Conservation (phyloP, 35 echinoderm and acorn worm species). For the Stichopus chloronotus region DNA sequence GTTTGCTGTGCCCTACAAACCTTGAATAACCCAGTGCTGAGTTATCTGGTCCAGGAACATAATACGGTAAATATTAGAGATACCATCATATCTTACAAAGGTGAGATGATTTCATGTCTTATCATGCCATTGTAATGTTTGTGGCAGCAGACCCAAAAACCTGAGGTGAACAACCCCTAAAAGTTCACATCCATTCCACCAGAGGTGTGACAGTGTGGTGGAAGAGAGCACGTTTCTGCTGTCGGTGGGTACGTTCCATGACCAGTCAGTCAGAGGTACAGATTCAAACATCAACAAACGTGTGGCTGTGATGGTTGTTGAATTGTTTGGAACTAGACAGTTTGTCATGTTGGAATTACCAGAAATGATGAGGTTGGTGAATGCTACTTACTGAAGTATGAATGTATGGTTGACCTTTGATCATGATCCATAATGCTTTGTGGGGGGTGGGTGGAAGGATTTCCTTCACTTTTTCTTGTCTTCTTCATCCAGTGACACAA, state of each 20-base stretch:
- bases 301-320: not conserved
- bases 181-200: not conserved
- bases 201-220: not conserved
- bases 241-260: not conserved
- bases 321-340: too few species aligned
- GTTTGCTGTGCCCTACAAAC: too few species aligned
- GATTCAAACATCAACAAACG: not conserved
- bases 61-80: too few species aligned
- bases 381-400: too few species aligned
- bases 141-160: not conserved
- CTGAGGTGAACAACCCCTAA: not conserved
- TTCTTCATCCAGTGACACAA: too few species aligned
- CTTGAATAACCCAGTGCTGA: too few species aligned
- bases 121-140: not conserved
- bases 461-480: too few species aligned
- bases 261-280: not conserved
- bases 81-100: too few species aligned
- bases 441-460: too few species aligned
- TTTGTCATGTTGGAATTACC: too few species aligned
- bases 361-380: too few species aligned
- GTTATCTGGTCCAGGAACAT: too few species aligned
- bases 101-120: not conserved
- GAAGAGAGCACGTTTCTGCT: not conserved
- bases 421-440: not conserved
- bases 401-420: not conserved